A percentile compares a stretch with the other conserved stretches of the same genome.
These are phyloP conservation scores for Phasianus colchicus DNA, from an alignment of 2,113 vertebrate species.

Conservation along the genomic window DNA sequence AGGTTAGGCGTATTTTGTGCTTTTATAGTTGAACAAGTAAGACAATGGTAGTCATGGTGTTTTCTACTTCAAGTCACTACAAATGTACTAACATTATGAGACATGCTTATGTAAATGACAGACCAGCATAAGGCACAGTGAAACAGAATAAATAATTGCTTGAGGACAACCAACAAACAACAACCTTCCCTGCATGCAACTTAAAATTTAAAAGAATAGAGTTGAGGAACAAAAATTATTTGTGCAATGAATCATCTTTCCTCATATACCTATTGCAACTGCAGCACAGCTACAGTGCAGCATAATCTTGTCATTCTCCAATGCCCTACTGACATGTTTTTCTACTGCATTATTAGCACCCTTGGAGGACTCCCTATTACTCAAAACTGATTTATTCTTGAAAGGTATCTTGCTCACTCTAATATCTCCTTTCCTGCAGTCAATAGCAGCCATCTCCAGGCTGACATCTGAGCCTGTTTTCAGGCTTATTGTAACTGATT, in stretches of 20 bases:
- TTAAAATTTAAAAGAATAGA: not conserved
- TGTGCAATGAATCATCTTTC: not conserved
- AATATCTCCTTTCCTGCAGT: not conserved
- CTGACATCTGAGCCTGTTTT: not conserved
- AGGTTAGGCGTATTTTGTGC: not conserved
- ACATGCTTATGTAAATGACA: not conserved
- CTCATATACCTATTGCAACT: not conserved
- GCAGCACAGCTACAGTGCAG: not conserved
- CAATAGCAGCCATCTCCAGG: not conserved
- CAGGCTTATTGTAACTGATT: conserved; percentile 11
- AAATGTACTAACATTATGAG: not conserved
- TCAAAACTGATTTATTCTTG: conserved; percentile 32
- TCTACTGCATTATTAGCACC: not conserved
- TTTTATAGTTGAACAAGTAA: accelerated
- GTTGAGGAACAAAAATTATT: not conserved
- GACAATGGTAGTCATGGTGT: accelerated
- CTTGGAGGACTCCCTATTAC: not conserved
- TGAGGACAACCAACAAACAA: not conserved
- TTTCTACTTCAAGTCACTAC: not conserved
- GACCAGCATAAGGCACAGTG: not conserved
- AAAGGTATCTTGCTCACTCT: not conserved
- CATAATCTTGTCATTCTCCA: not conserved
- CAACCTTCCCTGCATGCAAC: not conserved
- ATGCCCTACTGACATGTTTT: not conserved
- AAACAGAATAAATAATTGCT: not conserved